Percentiles rank a stretch among this genome's conserved stretches.
Conservation (phyloP, 1,140 invertebrate species). For the Trichoplusia ni region DNA sequence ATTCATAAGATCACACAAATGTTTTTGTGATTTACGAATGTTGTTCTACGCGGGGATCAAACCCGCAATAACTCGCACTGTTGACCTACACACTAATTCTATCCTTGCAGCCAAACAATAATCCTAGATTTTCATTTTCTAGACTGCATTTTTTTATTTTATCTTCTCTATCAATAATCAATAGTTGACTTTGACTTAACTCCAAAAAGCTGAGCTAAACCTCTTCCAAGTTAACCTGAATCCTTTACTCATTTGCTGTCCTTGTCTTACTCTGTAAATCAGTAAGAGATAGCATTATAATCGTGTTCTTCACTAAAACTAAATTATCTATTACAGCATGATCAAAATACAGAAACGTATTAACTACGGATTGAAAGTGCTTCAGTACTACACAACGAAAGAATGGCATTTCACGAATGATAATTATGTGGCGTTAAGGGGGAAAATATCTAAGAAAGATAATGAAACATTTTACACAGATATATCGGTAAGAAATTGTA, state of each 20-base stretch:
- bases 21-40: no score
- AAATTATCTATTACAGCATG: conserved; percentile 76
- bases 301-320: background rate
- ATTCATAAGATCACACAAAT: no score
- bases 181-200: background rate
- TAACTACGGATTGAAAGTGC: conserved; percentile 83
- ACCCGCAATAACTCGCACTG: no score
- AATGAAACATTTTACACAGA: conserved; percentile 84
- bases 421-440: conserved; percentile 84
- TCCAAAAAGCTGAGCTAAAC: no score
- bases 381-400: conserved; percentile 94
- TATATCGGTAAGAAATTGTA: conserved; percentile 65
- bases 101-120: no score
- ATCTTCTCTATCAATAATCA: background rate
- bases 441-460: conserved; percentile 83
- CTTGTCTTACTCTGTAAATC: no score
- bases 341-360: conserved; percentile 86
- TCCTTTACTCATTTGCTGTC: no score
- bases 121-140: no score
- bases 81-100: no score
- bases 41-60: no score
- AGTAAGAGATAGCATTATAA: no score
- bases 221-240: no score
- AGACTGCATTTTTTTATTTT: background rate
- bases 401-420: conserved; percentile 92